Percentiles rank a stretch among this genome's conserved stretches.
Evolutionary conservation across 1,140 invertebrate genomes (phyloP).

Genomic region (Plutomurus gul): DNA sequence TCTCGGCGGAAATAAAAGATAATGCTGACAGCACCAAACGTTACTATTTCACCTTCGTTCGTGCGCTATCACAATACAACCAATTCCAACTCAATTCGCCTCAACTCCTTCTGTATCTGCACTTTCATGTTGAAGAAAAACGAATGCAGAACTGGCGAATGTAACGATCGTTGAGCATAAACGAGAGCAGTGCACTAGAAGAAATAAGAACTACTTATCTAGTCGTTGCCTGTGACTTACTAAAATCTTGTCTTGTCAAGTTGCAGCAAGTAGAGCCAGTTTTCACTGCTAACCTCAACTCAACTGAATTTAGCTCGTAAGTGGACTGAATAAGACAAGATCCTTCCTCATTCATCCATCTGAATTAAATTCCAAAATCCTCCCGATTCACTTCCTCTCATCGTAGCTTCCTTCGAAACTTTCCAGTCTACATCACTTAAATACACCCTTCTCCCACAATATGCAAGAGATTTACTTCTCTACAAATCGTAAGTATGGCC

Average conservation of each 20-base stretch:
- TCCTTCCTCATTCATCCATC: constrained; percentile 16
- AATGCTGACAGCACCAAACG: neutral
- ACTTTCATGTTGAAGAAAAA: no score
- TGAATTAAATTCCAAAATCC: constrained; percentile 19
- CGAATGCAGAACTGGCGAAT: neutral
- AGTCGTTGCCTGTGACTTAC: neutral
- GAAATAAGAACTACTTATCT: constrained; percentile 11
- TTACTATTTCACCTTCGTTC: neutral
- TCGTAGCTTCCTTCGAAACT: no score
- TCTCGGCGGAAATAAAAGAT: no score
- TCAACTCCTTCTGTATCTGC: no score
- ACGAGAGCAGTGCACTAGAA: constrained; percentile 18
- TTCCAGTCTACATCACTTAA: no score
- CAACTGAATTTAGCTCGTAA: neutral
- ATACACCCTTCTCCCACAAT: no score
- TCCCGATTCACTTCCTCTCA: no score
- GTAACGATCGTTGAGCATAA: constrained; percentile 10
- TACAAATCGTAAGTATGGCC: no score
- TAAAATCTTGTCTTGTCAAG: neutral
- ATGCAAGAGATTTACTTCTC: no score
- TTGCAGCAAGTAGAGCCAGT: neutral
- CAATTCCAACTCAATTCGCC: no score
- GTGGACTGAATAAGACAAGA: neutral
- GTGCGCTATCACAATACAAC: neutral
- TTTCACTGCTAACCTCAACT: constrained; percentile 26